A percentile compares a stretch with the other conserved stretches of the same genome.
phyloP scores from a whole-genome alignment of 2,113 vertebrate genomes.

The Psilopsiagon aymara region DNA sequence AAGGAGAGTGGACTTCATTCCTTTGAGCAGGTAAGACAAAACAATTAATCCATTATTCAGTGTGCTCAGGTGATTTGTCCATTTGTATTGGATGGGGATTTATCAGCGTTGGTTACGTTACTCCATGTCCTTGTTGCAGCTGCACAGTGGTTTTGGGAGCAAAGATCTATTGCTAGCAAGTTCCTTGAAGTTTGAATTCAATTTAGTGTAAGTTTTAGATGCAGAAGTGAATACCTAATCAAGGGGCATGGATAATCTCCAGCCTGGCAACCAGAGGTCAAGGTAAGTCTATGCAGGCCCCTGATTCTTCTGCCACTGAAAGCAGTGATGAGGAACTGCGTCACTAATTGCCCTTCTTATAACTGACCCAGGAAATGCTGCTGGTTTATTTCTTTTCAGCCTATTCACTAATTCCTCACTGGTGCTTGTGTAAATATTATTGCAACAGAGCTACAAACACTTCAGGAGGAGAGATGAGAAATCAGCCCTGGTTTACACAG shows the following conservation, averaged over 20 bases:
- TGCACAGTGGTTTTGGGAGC: background rate
- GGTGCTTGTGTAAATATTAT: slow-evolving; percentile 7
- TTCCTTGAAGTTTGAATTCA: background rate
- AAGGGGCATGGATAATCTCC: background rate
- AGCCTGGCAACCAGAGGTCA: background rate
- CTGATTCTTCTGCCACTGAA: background rate
- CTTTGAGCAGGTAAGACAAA: slow-evolving; percentile 91
- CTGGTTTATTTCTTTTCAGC: slow-evolving; percentile 13
- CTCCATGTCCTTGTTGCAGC: background rate
- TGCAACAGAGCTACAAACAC: background rate
- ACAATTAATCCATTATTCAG: background rate
- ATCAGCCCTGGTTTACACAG: background rate
- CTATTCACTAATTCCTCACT: background rate
- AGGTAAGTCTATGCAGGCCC: background rate
- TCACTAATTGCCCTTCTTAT: background rate
- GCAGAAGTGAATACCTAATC: background rate
- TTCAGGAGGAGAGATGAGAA: background rate
- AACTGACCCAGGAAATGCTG: background rate
- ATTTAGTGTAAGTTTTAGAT: background rate
- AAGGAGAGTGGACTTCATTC: slow-evolving; percentile 94
- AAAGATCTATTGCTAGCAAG: background rate
- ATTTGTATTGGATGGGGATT: background rate
- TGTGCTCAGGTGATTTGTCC: background rate
- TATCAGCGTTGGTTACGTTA: background rate
- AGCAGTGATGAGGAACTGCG: slow-evolving; percentile 1